phyloP scores from a whole-genome alignment of 2,888 invertebrate species.

The Thelaira solivaga region DNA sequence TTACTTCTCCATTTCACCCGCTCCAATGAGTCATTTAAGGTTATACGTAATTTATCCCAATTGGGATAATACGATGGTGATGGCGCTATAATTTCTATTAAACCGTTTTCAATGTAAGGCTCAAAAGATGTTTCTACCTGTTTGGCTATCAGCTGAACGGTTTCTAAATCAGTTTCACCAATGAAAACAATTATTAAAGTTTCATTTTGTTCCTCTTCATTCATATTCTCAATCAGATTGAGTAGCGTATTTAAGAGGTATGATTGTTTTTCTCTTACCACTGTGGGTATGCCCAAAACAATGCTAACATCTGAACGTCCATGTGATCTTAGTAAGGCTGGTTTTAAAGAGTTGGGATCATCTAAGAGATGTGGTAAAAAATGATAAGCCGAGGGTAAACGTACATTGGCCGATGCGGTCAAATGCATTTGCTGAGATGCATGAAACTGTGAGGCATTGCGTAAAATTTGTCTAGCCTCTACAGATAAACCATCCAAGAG shows the following conservation, averaged over 20 bases:
- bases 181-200: constrained; percentile 91
- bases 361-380: constrained; percentile 92
- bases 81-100: constrained; percentile 93
- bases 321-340: constrained; percentile 87
- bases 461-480: constrained; percentile 76
- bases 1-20: constrained; percentile 95
- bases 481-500: constrained; percentile 76
- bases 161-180: constrained; percentile 89
- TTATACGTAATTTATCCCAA: constrained; percentile 85
- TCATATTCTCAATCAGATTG: constrained; percentile 89
- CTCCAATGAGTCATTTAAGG: constrained; percentile 90
- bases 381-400: constrained; percentile 88
- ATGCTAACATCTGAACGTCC: constrained; percentile 87
- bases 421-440: constrained; percentile 74
- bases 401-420: constrained; percentile 77
- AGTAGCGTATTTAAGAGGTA: constrained; percentile 91
- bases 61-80: constrained; percentile 92
- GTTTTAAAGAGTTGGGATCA: constrained; percentile 85
- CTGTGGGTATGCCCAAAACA: constrained; percentile 91
- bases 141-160: constrained; percentile 85
- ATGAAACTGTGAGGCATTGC: constrained; percentile 77
- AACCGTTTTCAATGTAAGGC: constrained; percentile 84
- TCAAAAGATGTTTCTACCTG: constrained; percentile 88
- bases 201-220: constrained; percentile 83
- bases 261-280: constrained; percentile 90